Percentiles rank a stretch among this genome's conserved stretches.
Conservation (phyloP, 2,888 invertebrate species). For the Tortrix viridana region DNA sequence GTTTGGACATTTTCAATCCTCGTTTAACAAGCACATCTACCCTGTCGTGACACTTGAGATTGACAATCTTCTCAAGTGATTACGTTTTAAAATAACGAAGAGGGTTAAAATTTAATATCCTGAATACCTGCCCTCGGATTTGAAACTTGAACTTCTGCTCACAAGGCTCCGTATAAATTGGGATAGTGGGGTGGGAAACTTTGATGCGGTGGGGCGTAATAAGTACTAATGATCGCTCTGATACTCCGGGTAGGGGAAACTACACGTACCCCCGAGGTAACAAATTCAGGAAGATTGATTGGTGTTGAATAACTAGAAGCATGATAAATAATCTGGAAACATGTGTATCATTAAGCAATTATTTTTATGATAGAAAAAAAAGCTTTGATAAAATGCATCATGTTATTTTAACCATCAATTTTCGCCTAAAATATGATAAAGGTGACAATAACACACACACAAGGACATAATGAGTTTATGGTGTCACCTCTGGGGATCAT, state of each 20-base stretch:
- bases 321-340: constrained; percentile 9
- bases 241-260: constrained; percentile 21
- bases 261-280: constrained; percentile 22
- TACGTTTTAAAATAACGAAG: constrained; percentile 27
- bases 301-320: constrained; percentile 23
- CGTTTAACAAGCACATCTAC: background rate
- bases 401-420: background rate
- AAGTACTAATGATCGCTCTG: constrained; percentile 36
- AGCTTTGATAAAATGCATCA: background rate
- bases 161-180: constrained; percentile 14
- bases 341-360: background rate
- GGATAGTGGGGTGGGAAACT: constrained; percentile 25
- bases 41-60: constrained; percentile 11
- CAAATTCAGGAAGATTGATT: constrained; percentile 25
- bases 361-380: no score
- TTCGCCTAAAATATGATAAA: background rate
- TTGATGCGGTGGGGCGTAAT: constrained; percentile 37
- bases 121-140: constrained; percentile 31
- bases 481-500: constrained; percentile 2
- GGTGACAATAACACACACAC: background rate
- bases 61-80: constrained; percentile 22
- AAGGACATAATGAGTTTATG: background rate
- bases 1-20: background rate
- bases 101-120: constrained; percentile 24
- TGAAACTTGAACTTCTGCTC: constrained; percentile 29